Evolutionary conservation across 92 coral and sea anemone species (phyloP), one percentile per base, ranked within the genome.

Genomic region (Isaurus tuberculatus): DNA sequence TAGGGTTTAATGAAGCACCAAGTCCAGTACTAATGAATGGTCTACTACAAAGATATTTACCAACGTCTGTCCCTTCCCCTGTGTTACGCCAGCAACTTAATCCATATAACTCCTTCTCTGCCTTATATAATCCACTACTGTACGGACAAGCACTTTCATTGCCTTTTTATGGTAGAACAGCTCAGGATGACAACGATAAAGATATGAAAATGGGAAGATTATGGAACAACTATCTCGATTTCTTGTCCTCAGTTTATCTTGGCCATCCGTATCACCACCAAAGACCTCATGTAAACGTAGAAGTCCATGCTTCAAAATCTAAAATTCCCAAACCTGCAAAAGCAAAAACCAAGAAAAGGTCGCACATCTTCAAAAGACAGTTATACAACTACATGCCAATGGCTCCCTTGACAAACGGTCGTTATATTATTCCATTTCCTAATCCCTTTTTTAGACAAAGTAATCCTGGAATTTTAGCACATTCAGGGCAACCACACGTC

Each of bases 251-350:
- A 3, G 79, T 88, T 13, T 91, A 86, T 68, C 71, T 71, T 31
- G 84, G 65, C 85, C 85, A 86, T 82, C 87, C 91, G 34, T 86
- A 89, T 66, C 86, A 88, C 75, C 89, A 84, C 77, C 89, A 42
- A 32, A 91, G 90, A 42, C 98, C 99, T 9, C 92, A 75, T 68
- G 99, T 97, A 58, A 79, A 85, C 57, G 94, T 97, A 1, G 97
- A 94, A 11, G 99, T 97, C 58, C 99, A 97, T 31, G 83, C 99
- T 7, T 70, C 99, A 31, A 97, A 94, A 48, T 97, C 99, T 10
- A 79, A 89, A 33, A 97, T 97, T 44, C 97, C 98, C 22, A 88
- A 82, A 49, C 85, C 90, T 11, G 28, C 26, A 36, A 81, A 82
- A 75, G 31, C 53, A 53, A 64, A 55, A 44, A n/a, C 77, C 70